Conservation (phyloP, 2,113 vertebrate species). For the Lutjanus erythropterus region DNA sequence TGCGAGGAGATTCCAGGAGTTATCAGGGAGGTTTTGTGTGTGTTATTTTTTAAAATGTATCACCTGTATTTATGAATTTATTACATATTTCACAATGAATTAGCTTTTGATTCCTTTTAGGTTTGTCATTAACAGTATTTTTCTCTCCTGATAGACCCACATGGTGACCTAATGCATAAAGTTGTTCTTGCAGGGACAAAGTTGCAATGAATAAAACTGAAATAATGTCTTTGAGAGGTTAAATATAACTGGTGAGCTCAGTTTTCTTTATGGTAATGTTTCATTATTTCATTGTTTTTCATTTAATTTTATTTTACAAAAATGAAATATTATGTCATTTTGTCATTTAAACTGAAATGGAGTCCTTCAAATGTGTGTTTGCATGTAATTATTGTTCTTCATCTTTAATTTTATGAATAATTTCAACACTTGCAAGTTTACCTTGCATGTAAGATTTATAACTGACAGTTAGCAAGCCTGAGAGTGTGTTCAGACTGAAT, state of each 20-base stretch:
- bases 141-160: too few species aligned
- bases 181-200: background rate
- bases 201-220: background rate
- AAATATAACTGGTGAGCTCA: too few species aligned
- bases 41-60: background rate
- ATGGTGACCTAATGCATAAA: too few species aligned
- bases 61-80: background rate
- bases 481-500: too few species aligned
- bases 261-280: background rate
- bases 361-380: background rate
- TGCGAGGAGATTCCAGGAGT: background rate
- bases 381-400: too few species aligned
- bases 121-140: background rate
- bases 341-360: too few species aligned
- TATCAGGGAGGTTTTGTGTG: background rate
- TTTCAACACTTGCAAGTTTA: too few species aligned
- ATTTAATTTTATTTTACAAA: background rate
- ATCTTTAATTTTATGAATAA: too few species aligned
- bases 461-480: too few species aligned
- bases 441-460: too few species aligned
- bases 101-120: background rate
- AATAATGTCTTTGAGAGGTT: too few species aligned
- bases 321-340: too few species aligned
- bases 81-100: background rate
- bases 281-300: background rate